These are phyloP conservation scores for Protobothrops mucrosquamatus DNA, from an alignment of 2,113 vertebrate genomes.

Conservation along the genomic window DNA sequence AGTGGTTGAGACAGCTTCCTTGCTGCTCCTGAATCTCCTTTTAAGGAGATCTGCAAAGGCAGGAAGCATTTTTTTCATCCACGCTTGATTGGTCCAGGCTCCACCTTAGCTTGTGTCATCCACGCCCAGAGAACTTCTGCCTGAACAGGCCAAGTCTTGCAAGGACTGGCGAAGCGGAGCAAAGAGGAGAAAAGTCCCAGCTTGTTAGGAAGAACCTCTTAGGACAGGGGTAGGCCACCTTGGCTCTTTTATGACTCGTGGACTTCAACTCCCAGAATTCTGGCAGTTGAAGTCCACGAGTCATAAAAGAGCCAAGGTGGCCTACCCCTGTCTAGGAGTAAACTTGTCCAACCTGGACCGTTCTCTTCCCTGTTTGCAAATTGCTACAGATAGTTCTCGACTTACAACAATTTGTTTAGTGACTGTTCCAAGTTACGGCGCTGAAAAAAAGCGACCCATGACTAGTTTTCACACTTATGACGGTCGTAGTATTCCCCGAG, in stretches of 20 bases:
- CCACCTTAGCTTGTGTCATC: background rate
- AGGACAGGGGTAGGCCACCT: too few species aligned
- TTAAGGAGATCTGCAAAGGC: constrained; percentile 2
- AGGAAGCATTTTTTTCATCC: background rate
- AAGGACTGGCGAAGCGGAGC: background rate
- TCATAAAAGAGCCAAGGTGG: too few species aligned
- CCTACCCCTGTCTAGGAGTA: background rate
- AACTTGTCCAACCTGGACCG: background rate
- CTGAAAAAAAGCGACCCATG: too few species aligned
- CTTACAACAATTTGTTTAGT: too few species aligned
- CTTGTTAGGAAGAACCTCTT: background rate
- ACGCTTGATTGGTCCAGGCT: background rate
- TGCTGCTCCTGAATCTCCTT: constrained; percentile 32
- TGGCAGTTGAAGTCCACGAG: too few species aligned
- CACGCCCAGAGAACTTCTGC: background rate
- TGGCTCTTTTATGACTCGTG: too few species aligned
- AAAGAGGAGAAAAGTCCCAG: too few species aligned
- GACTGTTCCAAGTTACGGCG: too few species aligned
- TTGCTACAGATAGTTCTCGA: too few species aligned
- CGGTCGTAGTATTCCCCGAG: too few species aligned
- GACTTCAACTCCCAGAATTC: too few species aligned
- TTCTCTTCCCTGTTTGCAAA: background rate
- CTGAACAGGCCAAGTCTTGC: background rate
- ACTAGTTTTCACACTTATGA: too few species aligned
- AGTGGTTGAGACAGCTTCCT: background rate